These are phyloP conservation scores for Apteryx mantelli DNA, from an alignment of 2,113 vertebrate genomes.

Conservation along the genomic window DNA sequence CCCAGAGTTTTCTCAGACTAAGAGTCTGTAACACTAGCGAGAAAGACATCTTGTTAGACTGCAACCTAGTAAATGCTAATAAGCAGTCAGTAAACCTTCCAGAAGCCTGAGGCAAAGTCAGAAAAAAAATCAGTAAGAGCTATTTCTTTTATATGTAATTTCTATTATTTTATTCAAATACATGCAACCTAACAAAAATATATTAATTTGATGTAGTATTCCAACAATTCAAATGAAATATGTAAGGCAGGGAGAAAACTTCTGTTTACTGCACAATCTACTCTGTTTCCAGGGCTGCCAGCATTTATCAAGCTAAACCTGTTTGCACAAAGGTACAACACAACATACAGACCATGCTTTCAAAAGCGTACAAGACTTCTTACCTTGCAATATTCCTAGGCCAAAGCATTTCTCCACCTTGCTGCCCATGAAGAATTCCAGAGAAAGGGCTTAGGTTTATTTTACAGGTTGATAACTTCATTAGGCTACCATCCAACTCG, in stretches of 20 bases:
- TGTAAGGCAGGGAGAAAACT: background rate
- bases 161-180: background rate
- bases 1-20: background rate
- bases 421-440: slow-evolving; percentile 67
- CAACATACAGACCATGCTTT: background rate
- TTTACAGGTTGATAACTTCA: slow-evolving; percentile 78
- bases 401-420: slow-evolving; percentile 77
- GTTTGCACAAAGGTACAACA: background rate
- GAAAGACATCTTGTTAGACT: background rate
- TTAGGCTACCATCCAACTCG: slow-evolving; percentile 60
- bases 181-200: background rate
- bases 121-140: background rate
- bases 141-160: background rate
- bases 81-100: background rate
- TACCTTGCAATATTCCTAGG: slow-evolving; percentile 76
- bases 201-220: background rate
- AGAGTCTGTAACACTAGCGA: background rate
- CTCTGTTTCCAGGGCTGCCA: background rate
- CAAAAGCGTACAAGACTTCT: slow-evolving; percentile 36
- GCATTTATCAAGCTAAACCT: background rate
- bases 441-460: slow-evolving; percentile 75
- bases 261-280: background rate
- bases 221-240: background rate
- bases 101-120: background rate
- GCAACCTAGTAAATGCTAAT: background rate